phyloP scores from a whole-genome alignment of 37 sponge, comb jelly and placozoan species.

The Haliclona indistincta region DNA sequence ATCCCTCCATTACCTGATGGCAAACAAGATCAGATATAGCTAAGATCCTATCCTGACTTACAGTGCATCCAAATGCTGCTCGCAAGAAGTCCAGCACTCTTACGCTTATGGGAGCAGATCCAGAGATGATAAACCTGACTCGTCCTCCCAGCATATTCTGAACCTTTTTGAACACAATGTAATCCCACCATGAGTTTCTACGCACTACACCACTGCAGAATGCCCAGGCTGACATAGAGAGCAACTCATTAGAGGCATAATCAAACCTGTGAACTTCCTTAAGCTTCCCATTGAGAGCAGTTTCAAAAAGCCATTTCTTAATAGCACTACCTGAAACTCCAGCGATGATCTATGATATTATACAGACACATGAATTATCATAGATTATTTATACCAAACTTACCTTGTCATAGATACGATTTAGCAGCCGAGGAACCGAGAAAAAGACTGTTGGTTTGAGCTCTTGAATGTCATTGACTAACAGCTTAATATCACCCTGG shows the following conservation, averaged over 20 bases:
- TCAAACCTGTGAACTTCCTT: conserved; percentile 74
- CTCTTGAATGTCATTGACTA: conserved; percentile 79
- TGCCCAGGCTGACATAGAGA: no score
- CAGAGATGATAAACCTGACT: conserved; percentile 77
- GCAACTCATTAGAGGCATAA: no score
- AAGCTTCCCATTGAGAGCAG: conserved; percentile 69
- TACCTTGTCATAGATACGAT: conserved; percentile 95
- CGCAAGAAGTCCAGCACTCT: conserved; percentile 83
- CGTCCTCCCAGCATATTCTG: conserved; percentile 86
- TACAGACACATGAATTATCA: background rate
- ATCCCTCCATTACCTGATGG: conserved; percentile 92
- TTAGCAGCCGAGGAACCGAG: conserved; percentile 91
- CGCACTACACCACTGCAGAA: conserved; percentile 69
- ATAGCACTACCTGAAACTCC: conserved; percentile 58
- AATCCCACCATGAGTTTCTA: conserved; percentile 82
- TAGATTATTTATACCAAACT: background rate
- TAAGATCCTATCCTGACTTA: no score
- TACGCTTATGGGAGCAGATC: conserved; percentile 90
- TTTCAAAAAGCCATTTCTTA: conserved; percentile 81
- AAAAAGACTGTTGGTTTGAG: conserved; percentile 91
- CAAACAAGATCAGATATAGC: no score
- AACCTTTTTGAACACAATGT: conserved; percentile 78
- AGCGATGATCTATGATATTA: conserved; percentile 73
- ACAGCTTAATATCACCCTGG: conserved; percentile 87
- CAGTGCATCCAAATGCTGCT: conserved; percentile 73